Evolutionary conservation across 2,888 invertebrate genomes (phyloP), one percentile per base, ranked within the genome.

Genomic region (Gymnosoma rotundatum): DNA sequence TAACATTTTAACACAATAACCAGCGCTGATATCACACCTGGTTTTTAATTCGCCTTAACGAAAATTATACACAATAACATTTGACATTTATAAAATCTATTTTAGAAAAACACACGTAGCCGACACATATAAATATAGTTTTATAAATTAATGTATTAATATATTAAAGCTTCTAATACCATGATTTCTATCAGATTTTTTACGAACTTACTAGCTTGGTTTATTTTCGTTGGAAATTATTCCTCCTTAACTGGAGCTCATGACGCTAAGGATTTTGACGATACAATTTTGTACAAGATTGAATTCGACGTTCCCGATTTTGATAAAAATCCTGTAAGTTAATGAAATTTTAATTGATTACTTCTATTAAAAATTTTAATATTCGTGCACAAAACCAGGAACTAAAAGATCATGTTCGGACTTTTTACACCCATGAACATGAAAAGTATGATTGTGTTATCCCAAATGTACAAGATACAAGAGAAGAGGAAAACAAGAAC

Each of bases 371-470:
- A 1, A 4, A n/a, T 21, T 18, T 20, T 50, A 0, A 78, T 83
- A 61, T 70, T n/a, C 63, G 3, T 25, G 16, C 20, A 21, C 1
- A 7, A 18, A n/a, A n/a, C 45, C 83, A 91, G 91, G 88, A 89
- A 1, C 64, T 88, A 14, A 88, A 87, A 32, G 87, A 88, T 64
- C 88, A 89, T 36, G 63, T 91, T 58, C 86, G 86, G 10, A 88
- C 89, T 5, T 91, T 91, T 67, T 88, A 89, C 54, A 96, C 97
- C 16, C 93, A 94, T 18, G 95, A 96, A 85, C 95, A 96, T 89
- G 98, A 98, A 90, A 94, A 95, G 87, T 98, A 97, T 91, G 94
- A 95, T 79, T 98, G 98, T 90, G 93, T 94, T 12, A 93, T 98
- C 87, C 98, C 98, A 14, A 94, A 95, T 83, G 92, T 95, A 10